These are phyloP conservation scores for Tetranychus urticae DNA, from an alignment of 1,140 invertebrate genomes.

Conservation along the genomic window DNA sequence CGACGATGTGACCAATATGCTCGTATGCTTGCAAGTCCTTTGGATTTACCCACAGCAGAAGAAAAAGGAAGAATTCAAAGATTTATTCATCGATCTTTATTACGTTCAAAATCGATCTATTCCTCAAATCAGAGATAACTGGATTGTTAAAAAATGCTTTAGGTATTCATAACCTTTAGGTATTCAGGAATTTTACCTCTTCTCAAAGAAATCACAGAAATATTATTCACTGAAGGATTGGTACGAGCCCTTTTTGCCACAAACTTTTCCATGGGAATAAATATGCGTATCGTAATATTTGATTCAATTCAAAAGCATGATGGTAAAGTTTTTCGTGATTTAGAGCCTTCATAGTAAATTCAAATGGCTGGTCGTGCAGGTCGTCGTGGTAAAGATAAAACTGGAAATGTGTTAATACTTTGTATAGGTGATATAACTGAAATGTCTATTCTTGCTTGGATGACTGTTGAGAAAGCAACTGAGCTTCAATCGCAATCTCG, in stretches of 20 bases:
- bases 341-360: slow-evolving; percentile 76
- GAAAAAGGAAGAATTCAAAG: slow-evolving; percentile 58
- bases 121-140: slow-evolving; percentile 56
- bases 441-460: slow-evolving; percentile 40
- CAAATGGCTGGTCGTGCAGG: slow-evolving; percentile 96
- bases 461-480: slow-evolving; percentile 47
- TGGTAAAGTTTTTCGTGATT: slow-evolving; percentile 42
- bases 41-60: slow-evolving; percentile 52
- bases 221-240: slow-evolving; percentile 71
- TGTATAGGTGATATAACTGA: slow-evolving; percentile 52
- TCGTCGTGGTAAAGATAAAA: slow-evolving; percentile 65
- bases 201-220: slow-evolving; percentile 91
- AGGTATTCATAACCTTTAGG: slow-evolving; percentile 92
- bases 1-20: slow-evolving; percentile 64
- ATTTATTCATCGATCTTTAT: slow-evolving; percentile 61
- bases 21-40: slow-evolving; percentile 25
- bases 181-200: slow-evolving; percentile 92
- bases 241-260: slow-evolving; percentile 89
- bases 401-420: slow-evolving; percentile 81
- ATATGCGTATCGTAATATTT: slow-evolving; percentile 97
- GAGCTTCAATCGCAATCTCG: slow-evolving; percentile 63
- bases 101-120: slow-evolving; percentile 59
- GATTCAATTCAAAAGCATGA: slow-evolving; percentile 77
- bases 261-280: slow-evolving; percentile 97
- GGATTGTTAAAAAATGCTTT: slow-evolving; percentile 59